phyloP scores from a whole-genome alignment of 2,888 invertebrate species.

The Hololepta plana region DNA sequence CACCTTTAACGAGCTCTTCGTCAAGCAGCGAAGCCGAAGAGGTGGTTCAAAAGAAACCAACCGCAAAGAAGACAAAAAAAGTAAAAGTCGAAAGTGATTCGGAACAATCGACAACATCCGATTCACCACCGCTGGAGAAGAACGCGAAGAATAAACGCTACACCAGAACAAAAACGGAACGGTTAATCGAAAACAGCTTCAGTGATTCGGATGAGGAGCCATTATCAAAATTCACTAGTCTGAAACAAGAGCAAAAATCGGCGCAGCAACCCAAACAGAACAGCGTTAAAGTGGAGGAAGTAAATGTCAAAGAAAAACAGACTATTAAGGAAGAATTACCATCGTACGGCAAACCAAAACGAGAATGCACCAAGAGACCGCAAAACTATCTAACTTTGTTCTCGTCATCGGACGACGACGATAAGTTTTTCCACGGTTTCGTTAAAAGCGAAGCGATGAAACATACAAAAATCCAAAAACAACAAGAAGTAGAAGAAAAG shows the following conservation, averaged over 20 bases:
- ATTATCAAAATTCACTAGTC: conserved; percentile 33
- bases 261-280: too few relatives aligned
- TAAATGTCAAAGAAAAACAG: neutral
- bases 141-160: neutral
- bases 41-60: too few relatives aligned
- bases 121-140: neutral
- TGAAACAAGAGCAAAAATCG: too few relatives aligned
- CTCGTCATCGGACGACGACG: conserved; percentile 32
- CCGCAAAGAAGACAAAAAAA: conserved; percentile 11
- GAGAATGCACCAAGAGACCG: conserved; percentile 23
- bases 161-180: neutral
- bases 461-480: conserved; percentile 14
- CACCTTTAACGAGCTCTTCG: too few relatives aligned
- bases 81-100: conserved; percentile 12
- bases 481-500: conserved; percentile 24
- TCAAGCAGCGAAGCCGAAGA: too few relatives aligned
- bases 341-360: conserved; percentile 18
- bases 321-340: neutral
- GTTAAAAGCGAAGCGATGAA: conserved; percentile 17
- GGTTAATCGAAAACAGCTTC: conserved; percentile 28
- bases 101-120: conserved; percentile 1
- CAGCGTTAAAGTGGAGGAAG: conserved; percentile 10
- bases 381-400: conserved; percentile 24
- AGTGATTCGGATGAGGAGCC: conserved; percentile 51
- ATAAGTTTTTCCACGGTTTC: conserved; percentile 23